These are phyloP conservation scores for Pseudococcus viburni DNA, from an alignment of 2,888 invertebrate genomes.

Conservation along the genomic window DNA sequence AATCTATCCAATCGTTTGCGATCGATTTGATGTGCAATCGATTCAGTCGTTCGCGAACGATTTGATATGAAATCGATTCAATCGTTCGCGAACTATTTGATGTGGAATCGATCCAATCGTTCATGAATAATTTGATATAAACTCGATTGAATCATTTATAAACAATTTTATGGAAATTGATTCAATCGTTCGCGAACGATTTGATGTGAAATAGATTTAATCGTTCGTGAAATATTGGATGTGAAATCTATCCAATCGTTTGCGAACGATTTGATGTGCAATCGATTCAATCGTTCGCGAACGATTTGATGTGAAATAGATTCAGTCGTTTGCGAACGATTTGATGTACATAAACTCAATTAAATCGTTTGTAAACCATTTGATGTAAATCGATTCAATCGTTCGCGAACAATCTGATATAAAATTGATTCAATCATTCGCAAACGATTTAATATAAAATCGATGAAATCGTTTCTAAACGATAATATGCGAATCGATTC, in stretches of 20 bases:
- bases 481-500: not conserved
- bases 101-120: too few species aligned
- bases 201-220: not conserved
- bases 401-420: too few species aligned
- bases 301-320: not conserved
- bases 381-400: not conserved
- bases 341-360: not conserved
- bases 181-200: not conserved
- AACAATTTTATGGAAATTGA: too few species aligned
- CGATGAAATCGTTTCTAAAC: not conserved
- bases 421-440: too few species aligned
- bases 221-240: not conserved
- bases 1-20: too few species aligned
- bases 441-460: too few species aligned
- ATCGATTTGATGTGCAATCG: too few species aligned
- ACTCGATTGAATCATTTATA: too few species aligned
- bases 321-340: not conserved
- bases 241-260: not conserved
- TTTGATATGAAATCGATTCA: too few species aligned
- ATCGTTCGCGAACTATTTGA: too few species aligned
- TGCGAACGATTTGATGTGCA: not conserved
- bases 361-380: not conserved
- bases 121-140: too few species aligned
- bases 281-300: not conserved
- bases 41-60: not conserved